Evolutionary conservation across 2,113 vertebrate species (phyloP), one percentile per base, ranked within the genome.

Genomic region (Clinocottus analis): DNA sequence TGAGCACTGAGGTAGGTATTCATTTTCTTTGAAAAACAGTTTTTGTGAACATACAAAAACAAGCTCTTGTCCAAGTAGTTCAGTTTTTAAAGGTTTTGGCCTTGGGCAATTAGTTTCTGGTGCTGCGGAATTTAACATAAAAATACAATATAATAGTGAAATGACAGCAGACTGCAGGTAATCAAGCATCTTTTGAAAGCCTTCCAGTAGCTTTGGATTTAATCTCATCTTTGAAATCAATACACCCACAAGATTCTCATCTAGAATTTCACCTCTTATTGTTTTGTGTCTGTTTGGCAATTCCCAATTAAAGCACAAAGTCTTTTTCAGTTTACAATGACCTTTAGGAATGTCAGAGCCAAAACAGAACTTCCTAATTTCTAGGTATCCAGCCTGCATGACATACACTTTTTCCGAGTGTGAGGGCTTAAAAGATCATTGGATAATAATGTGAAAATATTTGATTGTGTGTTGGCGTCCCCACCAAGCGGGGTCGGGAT

Each of bases 261-360:
- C 11, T 53, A 4, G 25, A 49, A 73, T 17, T 55, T 25, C 13
- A 76, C 41, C 61, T 72, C 23, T 78, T 51, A 56, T 4, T 71
- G 53, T 14, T 56, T 47, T 65, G 41, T 72, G 41, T 61, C 61
- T 41, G 61, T 70, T 85, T 82, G 29, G 35, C 47, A 56, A 45
- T 45, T 73, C 39, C 51, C 53, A 39, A 31, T 75, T 64, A 63
- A 75, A 75, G 39, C 21, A 8, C 33, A n/a, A 21, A 66, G 19
- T 69, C 37, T 81, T 84, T 84, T 75, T 79, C 29, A 39, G 68
- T 64, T 72, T 61, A 72, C 51, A 53, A 3, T 84, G 70, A 90
- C 83, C 85, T 91, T 91, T 83, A 41, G 16, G 51, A 83, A 81
- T 47, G 77, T 85, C 80, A 68, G 35, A 58, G 60, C 63, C 71